Evolutionary conservation across 2,113 vertebrate species (phyloP), one percentile per base, ranked within the genome.

Genomic region (Nannospalax galili): DNA sequence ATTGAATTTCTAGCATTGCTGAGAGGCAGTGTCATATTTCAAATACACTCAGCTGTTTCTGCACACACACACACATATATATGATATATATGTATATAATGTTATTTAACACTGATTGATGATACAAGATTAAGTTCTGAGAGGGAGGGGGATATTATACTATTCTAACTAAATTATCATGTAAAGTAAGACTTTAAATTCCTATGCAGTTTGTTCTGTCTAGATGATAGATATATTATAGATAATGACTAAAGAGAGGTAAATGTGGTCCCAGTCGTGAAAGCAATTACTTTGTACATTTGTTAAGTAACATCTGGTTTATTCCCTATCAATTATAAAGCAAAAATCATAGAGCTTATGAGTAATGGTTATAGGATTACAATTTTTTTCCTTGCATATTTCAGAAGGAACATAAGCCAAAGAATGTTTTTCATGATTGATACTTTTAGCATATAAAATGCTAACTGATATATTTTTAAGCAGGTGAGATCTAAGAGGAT

Each of bases 301-400:
- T 95, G 35, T 70, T 86, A 91, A 67, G 35, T 81, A 95, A 94
- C 81, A 94, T 81, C 95, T 94, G 81, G 60, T 81, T 93, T 88
- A 95, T 37, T 85, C 26, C 20, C 62, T 45, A 45, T 92, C n/a
- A 75, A 4, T 90, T 96, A 52, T 35, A 85, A 95, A 60, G 42
- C 5, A 75, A 92, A 94, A 75, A 62, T 87, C 77, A 85, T 84
- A 93, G 5, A 80, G 32, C 11, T 5, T 62, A 60, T 88, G 42
- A 91, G 37, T 84, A 91, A 93, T 72, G 42, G 79, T 84, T 60
- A 77, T 90, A 74, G 79, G 58, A 70, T 90, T 92, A 64, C 0
- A 67, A 70, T 58, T 93, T 89, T 88, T 16, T 11, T 92, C 58
- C 65, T 94, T 81, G 52, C 64, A 85, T 92, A 90, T 84, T 90